phyloP scores from a whole-genome alignment of 2,113 vertebrate species.

The Pomatostomus ruficeps region DNA sequence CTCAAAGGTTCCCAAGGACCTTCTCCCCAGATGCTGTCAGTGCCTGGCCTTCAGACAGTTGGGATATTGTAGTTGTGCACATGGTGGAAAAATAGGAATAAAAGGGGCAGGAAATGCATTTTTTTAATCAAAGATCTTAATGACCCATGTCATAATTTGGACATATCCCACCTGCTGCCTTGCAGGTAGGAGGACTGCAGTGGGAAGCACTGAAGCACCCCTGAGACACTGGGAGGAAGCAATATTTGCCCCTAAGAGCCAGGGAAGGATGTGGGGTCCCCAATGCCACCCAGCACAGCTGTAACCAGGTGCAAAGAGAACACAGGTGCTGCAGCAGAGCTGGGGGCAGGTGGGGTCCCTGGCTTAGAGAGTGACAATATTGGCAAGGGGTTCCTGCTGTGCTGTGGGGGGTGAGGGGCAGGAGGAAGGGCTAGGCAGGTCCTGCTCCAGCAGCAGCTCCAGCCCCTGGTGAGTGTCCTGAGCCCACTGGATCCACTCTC shows the following conservation, averaged over 20 bases:
- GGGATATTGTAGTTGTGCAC: background rate
- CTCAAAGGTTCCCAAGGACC: background rate
- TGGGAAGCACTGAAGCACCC: background rate
- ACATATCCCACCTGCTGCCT: background rate
- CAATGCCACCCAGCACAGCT: background rate
- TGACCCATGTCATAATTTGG: rapidly evolving
- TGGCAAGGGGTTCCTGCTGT: background rate
- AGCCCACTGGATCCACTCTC: rapidly evolving
- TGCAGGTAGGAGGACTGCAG: background rate
- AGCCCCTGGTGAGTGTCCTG: background rate
- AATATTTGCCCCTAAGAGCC: background rate
- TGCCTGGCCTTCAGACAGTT: background rate
- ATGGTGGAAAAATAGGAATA: background rate
- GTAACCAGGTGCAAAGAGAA: background rate
- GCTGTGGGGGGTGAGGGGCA: background rate
- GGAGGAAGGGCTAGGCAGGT: background rate
- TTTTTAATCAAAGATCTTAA: background rate
- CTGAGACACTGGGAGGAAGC: background rate
- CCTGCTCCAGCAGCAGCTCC: background rate
- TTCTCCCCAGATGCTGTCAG: background rate
- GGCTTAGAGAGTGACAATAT: background rate
- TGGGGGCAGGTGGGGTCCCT: background rate
- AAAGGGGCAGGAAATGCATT: background rate
- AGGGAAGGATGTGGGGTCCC: background rate
- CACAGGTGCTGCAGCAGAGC: background rate